These are phyloP conservation scores for Drosophila pruinosa DNA, from an alignment of 1,140 invertebrate species.

Conservation along the genomic window DNA sequence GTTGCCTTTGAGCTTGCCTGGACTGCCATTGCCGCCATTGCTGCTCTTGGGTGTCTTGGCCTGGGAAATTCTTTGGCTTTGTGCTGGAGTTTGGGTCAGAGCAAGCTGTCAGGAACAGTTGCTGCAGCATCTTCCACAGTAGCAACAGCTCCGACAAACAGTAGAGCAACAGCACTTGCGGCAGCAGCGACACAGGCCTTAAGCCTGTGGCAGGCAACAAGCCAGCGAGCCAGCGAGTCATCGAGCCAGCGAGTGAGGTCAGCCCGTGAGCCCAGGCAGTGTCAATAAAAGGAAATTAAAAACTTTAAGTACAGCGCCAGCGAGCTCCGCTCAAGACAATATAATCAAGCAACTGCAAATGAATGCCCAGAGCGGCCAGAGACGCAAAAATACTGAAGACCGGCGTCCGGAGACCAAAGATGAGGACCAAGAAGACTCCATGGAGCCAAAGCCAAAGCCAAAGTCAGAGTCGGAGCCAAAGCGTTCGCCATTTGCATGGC, in stretches of 20 bases:
- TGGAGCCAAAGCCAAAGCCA: slow-evolving; percentile 16
- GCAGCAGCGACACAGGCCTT: slow-evolving; percentile 26
- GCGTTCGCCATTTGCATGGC: slow-evolving; percentile 59
- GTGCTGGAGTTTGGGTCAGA: slow-evolving; percentile 43
- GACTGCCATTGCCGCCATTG: slow-evolving; percentile 5
- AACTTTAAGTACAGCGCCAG: slow-evolving; percentile 64
- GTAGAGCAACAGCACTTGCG: neutral
- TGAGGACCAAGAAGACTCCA: slow-evolving; percentile 22
- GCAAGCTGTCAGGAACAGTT: slow-evolving; percentile 42
- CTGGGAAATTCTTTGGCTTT: slow-evolving; percentile 50
- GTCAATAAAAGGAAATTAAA: slow-evolving; percentile 77
- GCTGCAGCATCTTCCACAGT: neutral
- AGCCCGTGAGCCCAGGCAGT: slow-evolving; percentile 26
- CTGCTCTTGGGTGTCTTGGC: slow-evolving; percentile 23
- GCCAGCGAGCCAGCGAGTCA: too few relatives aligned
- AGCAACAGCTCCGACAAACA: neutral
- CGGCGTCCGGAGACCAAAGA: slow-evolving; percentile 4
- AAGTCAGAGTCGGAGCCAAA: neutral
- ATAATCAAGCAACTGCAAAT: slow-evolving; percentile 76
- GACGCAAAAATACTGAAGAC: slow-evolving; percentile 4
- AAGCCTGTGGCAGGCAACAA: neutral
- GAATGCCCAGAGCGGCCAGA: slow-evolving; percentile 55
- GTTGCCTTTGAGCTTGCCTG: slow-evolving; percentile 10
- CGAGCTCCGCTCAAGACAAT: slow-evolving; percentile 44
- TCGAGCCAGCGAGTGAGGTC: neutral